Evolutionary conservation across 2,113 vertebrate genomes (phyloP), one percentile per base, ranked within the genome.

Genomic region (Malaclemys terrapin): DNA sequence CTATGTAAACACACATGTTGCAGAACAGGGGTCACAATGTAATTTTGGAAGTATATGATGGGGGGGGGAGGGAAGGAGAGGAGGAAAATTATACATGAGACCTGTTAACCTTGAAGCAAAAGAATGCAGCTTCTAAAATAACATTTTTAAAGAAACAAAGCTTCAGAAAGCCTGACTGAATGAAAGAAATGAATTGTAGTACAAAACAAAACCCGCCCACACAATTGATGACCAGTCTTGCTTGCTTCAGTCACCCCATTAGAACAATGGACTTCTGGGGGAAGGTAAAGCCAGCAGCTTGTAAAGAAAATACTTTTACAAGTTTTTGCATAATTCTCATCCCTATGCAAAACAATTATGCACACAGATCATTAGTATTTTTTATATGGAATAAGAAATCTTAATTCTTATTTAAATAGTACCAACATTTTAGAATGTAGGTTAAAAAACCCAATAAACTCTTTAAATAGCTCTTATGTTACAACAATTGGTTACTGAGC

Each of bases 301-400:
- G 94, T 85, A 17, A 85, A 94, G 65, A 86, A 96, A 94, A 96
- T 93, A 54, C 53, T 54, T 54, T 88, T 93, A 93, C 83, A 96
- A 88, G 80, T 59, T 94, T 96, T 96, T 97, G 97, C 96, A 96
- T 96, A 97, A 93, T 89, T 96, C 79, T 95, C 59, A 75, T 88
- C 69, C 47, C 16, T 95, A 89, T 78, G 92, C 89, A 80, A 17
- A 80, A 49, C 47, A 91, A 82, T 9, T 65, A 27, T 31, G 29
- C 80, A 62, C n/a, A 69, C 13, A 72, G n/a, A 53, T 65, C 29
- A 31, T 65, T 53, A 47, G 38, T 54, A 56, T 80, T 89, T 80
- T 52, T 57, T 31, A 79, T 27, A 2, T 49, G 47, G 82, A 87
- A 90, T 95, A 97, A 89, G 89, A 80, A 57, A 80, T 93, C 25